Evolutionary conservation across 2,888 invertebrate genomes (phyloP), one percentile per base, ranked within the genome.

Genomic region (Nemapogon koenigi): DNA sequence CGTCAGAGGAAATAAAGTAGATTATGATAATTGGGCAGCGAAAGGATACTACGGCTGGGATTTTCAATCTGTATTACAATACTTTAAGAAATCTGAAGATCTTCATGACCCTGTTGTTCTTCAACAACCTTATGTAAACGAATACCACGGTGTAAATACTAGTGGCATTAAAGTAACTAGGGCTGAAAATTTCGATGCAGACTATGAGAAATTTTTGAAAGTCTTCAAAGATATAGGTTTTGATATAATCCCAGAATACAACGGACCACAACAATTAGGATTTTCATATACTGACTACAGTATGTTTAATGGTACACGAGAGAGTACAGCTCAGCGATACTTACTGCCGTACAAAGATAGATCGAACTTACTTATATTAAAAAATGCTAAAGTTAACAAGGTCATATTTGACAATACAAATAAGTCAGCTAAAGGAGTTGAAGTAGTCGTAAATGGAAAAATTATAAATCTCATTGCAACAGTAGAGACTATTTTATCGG

Each of bases 21-120:
- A 54, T 37, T 55, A 45, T 28, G 22, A 43, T 11, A 25, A 35
- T 16, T 57, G 56, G 57, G 54, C 53, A 3, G 38, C 42, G 1
- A 39, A 42, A 6, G 43, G 46, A 1, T 49, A 53, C 22, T 35
- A 39, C 14, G 42, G 43, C 0, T 57, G 56, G 56, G 45, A 41
- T 28, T 55, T 48, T 41, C 26, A 42, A 3, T 41, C 39, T 11
- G 39, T 52, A 2, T 32, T 49, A 3, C 48, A 49, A 1, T 54
- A 50, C 19, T 53, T 57, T 18, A 44, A 44, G 1, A 52, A 49
- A 33, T 51, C 49, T 22, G 56, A 57, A 41, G 40, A 46, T 0
- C 39, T 56, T 2, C 40, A 43, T 17, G 50, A 51, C 35, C 0
- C 8, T 4, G 45, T 33, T 3, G 44, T 52, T 2, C 43, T 50